Evolutionary conservation across 2,888 invertebrate species (phyloP).

Genomic region (Luperina nickerlii): DNA sequence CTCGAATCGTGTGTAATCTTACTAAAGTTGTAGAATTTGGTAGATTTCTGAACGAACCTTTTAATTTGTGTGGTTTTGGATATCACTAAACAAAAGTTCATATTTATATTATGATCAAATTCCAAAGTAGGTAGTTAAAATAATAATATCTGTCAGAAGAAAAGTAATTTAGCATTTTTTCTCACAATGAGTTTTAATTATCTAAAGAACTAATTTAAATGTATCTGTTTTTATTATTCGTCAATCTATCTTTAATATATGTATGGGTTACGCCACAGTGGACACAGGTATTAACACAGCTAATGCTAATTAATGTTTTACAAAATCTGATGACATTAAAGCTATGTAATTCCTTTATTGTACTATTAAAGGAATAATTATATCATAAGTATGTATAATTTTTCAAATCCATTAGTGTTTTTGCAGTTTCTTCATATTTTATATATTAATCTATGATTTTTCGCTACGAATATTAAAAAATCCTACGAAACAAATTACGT

Average conservation of each 20-base stretch:
- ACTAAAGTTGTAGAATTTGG: background rate
- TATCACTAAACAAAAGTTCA: background rate
- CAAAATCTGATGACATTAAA: conserved; percentile 73
- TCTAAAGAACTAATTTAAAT: background rate
- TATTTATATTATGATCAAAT: background rate
- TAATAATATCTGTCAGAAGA: background rate
- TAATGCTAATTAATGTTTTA: conserved; percentile 63
- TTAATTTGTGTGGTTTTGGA: background rate
- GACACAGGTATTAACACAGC: conserved; percentile 43
- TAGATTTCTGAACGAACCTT: background rate
- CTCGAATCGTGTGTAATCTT: conserved; percentile 1
- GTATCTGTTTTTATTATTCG: background rate
- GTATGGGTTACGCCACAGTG: conserved; percentile 46
- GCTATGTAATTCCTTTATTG: conserved; percentile 80
- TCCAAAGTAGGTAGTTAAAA: background rate
- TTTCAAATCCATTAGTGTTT: conserved; percentile 89
- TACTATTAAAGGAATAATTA: conserved; percentile 74
- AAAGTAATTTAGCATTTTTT: no score
- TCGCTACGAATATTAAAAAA: conserved; percentile 76
- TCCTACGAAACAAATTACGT: conserved; percentile 72
- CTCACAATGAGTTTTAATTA: background rate
- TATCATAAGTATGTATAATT: conserved; percentile 74
- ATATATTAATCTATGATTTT: conserved; percentile 74
- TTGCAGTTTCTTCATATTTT: conserved; percentile 83
- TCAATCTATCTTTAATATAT: conserved; percentile 7